Evolutionary conservation across 2,888 invertebrate species (phyloP), one percentile per base, ranked within the genome.

Genomic region (Teleogryllus oceanicus): DNA sequence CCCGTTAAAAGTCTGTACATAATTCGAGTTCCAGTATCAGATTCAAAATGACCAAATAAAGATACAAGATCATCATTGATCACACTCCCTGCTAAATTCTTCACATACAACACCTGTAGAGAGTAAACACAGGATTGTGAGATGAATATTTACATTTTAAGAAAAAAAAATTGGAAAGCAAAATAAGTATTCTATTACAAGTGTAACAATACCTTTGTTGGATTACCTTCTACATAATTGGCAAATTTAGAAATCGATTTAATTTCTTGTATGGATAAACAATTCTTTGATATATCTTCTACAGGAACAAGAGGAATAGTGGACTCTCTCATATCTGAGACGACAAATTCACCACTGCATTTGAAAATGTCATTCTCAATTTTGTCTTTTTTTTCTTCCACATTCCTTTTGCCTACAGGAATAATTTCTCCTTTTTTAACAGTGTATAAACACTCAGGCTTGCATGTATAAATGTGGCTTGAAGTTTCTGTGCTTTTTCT

Each of bases 191-290:
- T 75, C 37, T 62, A 37, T 37, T 37, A 37, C 37, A 37, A 37
- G 37, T 1, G 1, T 37, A 37, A 37, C 37, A 8, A 51, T 79
- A 82, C 82, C 81, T 80, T 49, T n/a, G 81, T 78, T 79, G 90
- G 90, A 82, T 85, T 84, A 24, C 90, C 91, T 79, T 88, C 87
- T 62, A 88, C 86, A 85, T 90, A 91, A 83, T 90, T 88, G 83
- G 88, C 86, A 83, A 90, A 91, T 83, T 88, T 86, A 2, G 89
- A 89, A 83, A 90, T 88, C 82, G 88, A 88, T 85, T 85, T 89
- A 49, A 91, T 90, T 83, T 90, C 89, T 84, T 89, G 89, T 49
- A 89, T 80, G 75, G 85, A 85, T 87, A 90, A 87, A 83, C 89
- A 89, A 0, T 89, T 88, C 13, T 88, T 88, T 84, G 88, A 12